phyloP scores from a whole-genome alignment of 2,113 vertebrate species.

The Pantherophis guttatus region DNA sequence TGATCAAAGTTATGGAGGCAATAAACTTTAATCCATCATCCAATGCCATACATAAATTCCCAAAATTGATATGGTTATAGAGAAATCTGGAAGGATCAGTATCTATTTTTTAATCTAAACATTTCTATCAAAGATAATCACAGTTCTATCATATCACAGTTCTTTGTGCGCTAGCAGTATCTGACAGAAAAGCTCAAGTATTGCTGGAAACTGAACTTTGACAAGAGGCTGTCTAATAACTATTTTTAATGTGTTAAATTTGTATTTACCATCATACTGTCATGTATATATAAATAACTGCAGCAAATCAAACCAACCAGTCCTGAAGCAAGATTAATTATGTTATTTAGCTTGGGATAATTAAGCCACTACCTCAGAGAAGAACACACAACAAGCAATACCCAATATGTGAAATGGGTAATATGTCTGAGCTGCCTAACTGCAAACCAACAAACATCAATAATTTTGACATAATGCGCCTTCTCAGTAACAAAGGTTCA shows the following conservation, averaged over 20 bases:
- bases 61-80: not conserved
- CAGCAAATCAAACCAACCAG: slow-evolving; percentile 24
- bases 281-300: slow-evolving; percentile 48
- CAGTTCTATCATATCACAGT: not conserved
- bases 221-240: not conserved
- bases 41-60: not conserved
- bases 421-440: slow-evolving; percentile 22
- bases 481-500: not conserved
- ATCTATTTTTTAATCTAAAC: not conserved
- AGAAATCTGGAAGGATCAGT: not conserved
- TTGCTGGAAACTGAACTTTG: not conserved
- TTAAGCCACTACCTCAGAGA: slow-evolving; percentile 40
- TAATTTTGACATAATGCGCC: slow-evolving; percentile 10
- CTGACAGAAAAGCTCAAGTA: not conserved
- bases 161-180: not conserved
- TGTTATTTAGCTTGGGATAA: slow-evolving; percentile 45
- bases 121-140: not conserved
- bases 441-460: slow-evolving; percentile 25
- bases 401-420: slow-evolving; percentile 25
- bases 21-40: not conserved
- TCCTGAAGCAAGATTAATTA: slow-evolving; percentile 48
- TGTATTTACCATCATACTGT: slow-evolving; percentile 19
- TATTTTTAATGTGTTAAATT: not conserved
- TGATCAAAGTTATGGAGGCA: not conserved
- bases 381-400: slow-evolving; percentile 7